Evolutionary conservation across 1,140 invertebrate species (phyloP).

Genomic region (Neuroterus valhalla): DNA sequence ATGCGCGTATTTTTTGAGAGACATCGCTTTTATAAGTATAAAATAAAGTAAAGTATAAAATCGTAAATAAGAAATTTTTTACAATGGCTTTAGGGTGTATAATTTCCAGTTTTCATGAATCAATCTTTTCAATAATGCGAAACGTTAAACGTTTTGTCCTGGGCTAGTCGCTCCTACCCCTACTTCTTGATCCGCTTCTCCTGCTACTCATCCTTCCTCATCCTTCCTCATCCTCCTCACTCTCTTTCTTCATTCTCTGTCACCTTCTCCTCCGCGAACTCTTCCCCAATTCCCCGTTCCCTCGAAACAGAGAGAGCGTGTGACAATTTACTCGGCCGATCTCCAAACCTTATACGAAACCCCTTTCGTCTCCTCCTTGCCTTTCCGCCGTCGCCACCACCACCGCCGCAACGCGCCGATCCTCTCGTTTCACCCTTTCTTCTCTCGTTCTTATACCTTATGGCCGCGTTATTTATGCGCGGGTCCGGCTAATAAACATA

Average conservation of each 20-base stretch:
- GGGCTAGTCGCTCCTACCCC: not conserved
- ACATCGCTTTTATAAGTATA: too few species aligned
- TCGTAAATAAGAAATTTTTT: too few species aligned
- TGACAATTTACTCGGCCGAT: constrained; percentile 75
- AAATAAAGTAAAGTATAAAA: too few species aligned
- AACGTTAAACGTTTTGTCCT: too few species aligned
- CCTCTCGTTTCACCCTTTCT: constrained; percentile 46
- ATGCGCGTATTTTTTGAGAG: too few species aligned
- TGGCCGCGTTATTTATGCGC: constrained; percentile 74
- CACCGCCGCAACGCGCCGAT: constrained; percentile 41
- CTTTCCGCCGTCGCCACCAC: constrained; percentile 31
- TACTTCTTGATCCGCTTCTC: constrained; percentile 40
- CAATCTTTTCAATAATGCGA: too few species aligned
- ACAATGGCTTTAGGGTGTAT: too few species aligned
- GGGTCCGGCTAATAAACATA: constrained; percentile 75
- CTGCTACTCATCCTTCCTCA: not conserved
- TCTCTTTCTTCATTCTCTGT: constrained; percentile 29
- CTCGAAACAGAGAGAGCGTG: constrained; percentile 69
- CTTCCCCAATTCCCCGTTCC: constrained; percentile 62
- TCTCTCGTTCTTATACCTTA: constrained; percentile 68
- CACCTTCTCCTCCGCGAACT: constrained; percentile 44
- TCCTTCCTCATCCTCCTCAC: constrained; percentile 16
- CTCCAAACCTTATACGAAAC: constrained; percentile 51
- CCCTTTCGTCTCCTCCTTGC: constrained; percentile 45
- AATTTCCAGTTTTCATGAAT: too few species aligned